Conservation (phyloP, 2,113 vertebrate species). For the Petrocephalus zakoni region DNA sequence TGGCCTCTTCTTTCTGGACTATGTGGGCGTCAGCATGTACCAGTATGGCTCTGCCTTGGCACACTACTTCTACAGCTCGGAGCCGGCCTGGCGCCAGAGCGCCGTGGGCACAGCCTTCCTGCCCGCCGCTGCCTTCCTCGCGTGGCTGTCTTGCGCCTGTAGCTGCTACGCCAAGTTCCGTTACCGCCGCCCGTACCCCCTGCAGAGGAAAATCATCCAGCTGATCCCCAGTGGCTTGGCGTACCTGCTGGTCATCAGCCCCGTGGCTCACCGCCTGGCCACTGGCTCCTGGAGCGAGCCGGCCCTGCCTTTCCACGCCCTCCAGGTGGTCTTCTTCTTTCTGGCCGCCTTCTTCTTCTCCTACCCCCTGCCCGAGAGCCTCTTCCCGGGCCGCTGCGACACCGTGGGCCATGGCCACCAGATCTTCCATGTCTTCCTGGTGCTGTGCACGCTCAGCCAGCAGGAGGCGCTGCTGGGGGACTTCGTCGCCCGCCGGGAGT, state of each 20-base stretch:
- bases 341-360: slow-evolving; percentile 84
- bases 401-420: slow-evolving; percentile 85
- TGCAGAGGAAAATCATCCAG: slow-evolving; percentile 80
- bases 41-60: slow-evolving; percentile 83
- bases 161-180: slow-evolving; percentile 83
- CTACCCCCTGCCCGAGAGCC: slow-evolving; percentile 79
- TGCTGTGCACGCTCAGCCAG: slow-evolving; percentile 80
- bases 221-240: slow-evolving; percentile 76
- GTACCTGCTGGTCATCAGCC: slow-evolving; percentile 81
- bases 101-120: slow-evolving; percentile 69
- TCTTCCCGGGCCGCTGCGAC: slow-evolving; percentile 82
- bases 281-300: slow-evolving; percentile 70
- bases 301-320: slow-evolving; percentile 70
- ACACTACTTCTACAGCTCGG: slow-evolving; percentile 82
- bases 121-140: slow-evolving; percentile 72
- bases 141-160: slow-evolving; percentile 77
- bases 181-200: slow-evolving; percentile 79
- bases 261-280: slow-evolving; percentile 70
- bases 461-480: slow-evolving; percentile 82
- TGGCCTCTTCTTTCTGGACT: slow-evolving; percentile 87
- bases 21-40: slow-evolving; percentile 79
- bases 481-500: slow-evolving; percentile 65
- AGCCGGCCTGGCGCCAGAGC: slow-evolving; percentile 72
- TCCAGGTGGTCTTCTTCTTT: slow-evolving; percentile 79
- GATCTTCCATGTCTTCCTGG: slow-evolving; percentile 83